phyloP scores from a whole-genome alignment of 2,797 vertebrate species.

The Silurus aristotelis region DNA sequence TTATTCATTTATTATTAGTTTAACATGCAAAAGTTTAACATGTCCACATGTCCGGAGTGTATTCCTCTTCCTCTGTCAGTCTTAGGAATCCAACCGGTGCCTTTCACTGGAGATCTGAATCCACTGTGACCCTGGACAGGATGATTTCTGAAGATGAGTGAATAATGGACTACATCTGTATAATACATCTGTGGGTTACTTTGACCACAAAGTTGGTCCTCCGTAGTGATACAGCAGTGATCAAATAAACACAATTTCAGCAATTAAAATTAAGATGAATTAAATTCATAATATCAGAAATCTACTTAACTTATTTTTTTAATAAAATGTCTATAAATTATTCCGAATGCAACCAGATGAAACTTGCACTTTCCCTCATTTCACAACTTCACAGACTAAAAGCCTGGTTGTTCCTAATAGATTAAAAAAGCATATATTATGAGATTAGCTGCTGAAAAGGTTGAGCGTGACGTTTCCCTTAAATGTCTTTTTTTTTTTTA shows the following conservation, averaged over 20 bases:
- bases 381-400: background rate
- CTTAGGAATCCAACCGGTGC: too few relatives aligned
- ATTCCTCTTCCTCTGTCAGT: too few relatives aligned
- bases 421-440: conserved; percentile 33
- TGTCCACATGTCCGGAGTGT: background rate
- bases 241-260: background rate
- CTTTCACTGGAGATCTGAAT: background rate
- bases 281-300: background rate
- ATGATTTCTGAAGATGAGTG: background rate
- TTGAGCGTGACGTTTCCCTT: conserved; percentile 41
- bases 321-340: background rate
- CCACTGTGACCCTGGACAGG: background rate
- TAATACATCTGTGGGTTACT: background rate
- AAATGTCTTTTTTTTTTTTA: conserved; percentile 29
- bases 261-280: background rate
- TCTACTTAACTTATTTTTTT: background rate
- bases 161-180: background rate
- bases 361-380: background rate
- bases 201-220: background rate
- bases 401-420: conserved; percentile 10
- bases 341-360: background rate
- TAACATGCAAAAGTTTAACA: too few relatives aligned
- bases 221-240: background rate
- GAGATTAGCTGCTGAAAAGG: conserved; percentile 41
- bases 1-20: background rate